These are phyloP conservation scores for Polypedilum pembai DNA, from an alignment of 1,140 invertebrate species.

Conservation along the genomic window DNA sequence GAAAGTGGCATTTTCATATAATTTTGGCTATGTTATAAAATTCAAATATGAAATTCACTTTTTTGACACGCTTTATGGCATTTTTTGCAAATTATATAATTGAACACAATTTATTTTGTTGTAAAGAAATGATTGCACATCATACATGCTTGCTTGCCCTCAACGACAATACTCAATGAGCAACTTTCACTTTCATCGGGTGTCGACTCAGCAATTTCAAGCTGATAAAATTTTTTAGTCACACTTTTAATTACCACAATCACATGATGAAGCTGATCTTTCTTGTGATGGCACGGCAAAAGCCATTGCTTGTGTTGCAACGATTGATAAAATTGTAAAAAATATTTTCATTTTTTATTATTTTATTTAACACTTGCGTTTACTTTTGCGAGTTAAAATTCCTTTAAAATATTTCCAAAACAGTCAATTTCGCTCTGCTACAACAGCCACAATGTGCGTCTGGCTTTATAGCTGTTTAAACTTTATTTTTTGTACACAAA, in stretches of 20 bases:
- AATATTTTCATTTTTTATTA: neutral
- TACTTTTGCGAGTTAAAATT: neutral
- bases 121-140: neutral
- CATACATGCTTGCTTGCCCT: neutral
- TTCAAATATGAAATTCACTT: neutral
- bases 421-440: neutral
- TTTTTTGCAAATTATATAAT: neutral
- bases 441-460: neutral
- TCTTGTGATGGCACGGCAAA: neutral
- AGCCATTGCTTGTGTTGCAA: neutral
- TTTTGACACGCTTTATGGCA: neutral
- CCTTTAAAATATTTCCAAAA: constrained; percentile 7
- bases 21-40: neutral
- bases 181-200: constrained; percentile 11
- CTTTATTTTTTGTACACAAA: neutral
- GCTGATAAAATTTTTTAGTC: neutral
- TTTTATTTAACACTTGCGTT: neutral
- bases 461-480: constrained; percentile 22
- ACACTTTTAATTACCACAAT: neutral
- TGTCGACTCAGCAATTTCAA: neutral
- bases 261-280: neutral
- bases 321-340: neutral
- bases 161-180: neutral
- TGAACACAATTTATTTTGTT: neutral
- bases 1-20: too few relatives aligned